phyloP scores from a whole-genome alignment of 2,888 invertebrate genomes.

The Cheilosia scutellata region DNA sequence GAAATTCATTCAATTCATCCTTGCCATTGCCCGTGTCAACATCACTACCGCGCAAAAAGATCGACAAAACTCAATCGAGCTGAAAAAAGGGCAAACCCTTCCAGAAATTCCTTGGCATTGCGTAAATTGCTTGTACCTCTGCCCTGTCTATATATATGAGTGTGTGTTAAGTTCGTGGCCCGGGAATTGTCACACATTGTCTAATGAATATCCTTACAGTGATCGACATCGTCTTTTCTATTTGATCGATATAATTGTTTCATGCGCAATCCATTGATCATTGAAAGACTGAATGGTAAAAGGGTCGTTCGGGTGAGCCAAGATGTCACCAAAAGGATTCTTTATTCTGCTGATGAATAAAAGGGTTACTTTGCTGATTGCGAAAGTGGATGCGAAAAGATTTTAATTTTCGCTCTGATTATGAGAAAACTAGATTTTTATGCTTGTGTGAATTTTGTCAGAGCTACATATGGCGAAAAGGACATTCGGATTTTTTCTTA shows the following conservation, averaged over 20 bases:
- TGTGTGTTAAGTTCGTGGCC: conserved; percentile 58
- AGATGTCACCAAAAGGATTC: conserved; percentile 69
- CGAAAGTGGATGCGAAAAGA: conserved; percentile 50
- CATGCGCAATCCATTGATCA: conserved; percentile 47
- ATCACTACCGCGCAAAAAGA: conserved; percentile 29
- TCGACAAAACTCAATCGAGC: conserved; percentile 70
- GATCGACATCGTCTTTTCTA: conserved; percentile 24
- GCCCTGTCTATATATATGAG: not conserved
- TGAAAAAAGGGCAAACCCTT: conserved; percentile 25
- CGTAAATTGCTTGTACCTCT: conserved; percentile 50
- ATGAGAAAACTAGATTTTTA: conserved; percentile 62
- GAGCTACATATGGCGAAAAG: conserved; percentile 33
- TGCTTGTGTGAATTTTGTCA: conserved; percentile 58
- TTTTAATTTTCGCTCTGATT: conserved; percentile 67
- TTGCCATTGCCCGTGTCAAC: conserved; percentile 12
- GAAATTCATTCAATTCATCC: conserved; percentile 73
- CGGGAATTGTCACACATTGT: conserved; percentile 74
- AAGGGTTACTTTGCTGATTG: conserved; percentile 61
- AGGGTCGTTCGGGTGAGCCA: conserved; percentile 70
- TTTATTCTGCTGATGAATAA: conserved; percentile 13
- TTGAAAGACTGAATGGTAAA: conserved; percentile 54
- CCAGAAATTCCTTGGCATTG: not conserved
- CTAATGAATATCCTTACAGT: conserved; percentile 62
- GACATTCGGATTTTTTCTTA: conserved; percentile 14
- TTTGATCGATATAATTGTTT: conserved; percentile 70